phyloP scores from a whole-genome alignment of 1,140 invertebrate genomes.

The Melipona quadrifasciata region DNA sequence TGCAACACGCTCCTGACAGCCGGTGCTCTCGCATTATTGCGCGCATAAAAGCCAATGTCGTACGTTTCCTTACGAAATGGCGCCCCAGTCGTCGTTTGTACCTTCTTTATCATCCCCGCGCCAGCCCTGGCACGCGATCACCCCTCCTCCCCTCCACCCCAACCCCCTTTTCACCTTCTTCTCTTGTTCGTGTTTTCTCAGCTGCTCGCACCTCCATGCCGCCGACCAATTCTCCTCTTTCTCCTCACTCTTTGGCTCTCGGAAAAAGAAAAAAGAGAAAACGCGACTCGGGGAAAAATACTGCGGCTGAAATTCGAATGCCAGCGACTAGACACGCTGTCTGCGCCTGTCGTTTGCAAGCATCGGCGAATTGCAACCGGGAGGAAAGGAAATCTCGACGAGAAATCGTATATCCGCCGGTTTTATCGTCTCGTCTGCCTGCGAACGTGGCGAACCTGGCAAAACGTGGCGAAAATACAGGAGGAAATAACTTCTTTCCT shows the following conservation, averaged over 20 bases:
- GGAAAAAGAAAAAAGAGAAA: not conserved
- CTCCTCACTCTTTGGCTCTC: not conserved
- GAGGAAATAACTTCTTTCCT: no score
- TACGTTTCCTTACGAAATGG: conserved; percentile 55
- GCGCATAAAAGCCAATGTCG: conserved; percentile 68
- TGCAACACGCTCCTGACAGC: conserved; percentile 54
- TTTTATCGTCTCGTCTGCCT: not conserved
- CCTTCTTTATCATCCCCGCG: conserved; percentile 42
- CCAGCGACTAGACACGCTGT: not conserved
- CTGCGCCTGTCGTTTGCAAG: not conserved
- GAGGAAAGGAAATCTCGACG: not conserved
- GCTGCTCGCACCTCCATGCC: conserved; percentile 2
- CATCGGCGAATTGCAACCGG: not conserved
- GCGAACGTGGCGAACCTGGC: not conserved
- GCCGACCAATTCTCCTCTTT: not conserved
- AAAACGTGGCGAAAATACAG: not conserved
- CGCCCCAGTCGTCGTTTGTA: conserved; percentile 33
- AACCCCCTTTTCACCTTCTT: no score
- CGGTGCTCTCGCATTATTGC: conserved; percentile 65
- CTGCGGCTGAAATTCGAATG: not conserved
- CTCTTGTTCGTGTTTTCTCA: conserved; percentile 13
- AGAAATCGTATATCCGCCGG: not conserved
- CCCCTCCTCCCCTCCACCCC: not conserved
- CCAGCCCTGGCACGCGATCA: not conserved
- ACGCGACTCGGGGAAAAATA: not conserved